Evolutionary conservation across 2,888 invertebrate genomes (phyloP).

Genomic region (Xestia xanthographa): DNA sequence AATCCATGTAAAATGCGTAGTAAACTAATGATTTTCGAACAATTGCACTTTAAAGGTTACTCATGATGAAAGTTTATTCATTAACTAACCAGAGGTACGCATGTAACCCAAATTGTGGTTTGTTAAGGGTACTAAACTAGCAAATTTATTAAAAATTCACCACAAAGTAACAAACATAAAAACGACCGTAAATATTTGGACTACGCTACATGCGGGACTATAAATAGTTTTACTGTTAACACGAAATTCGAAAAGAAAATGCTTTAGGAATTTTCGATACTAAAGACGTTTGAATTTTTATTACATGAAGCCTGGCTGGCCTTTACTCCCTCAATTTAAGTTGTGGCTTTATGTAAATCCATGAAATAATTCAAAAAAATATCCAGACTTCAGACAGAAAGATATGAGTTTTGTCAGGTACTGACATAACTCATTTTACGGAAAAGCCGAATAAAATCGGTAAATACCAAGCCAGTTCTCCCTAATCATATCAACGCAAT

Average conservation of each 20-base stretch:
- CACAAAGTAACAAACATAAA: not conserved
- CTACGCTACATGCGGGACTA: not conserved
- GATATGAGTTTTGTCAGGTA: not conserved
- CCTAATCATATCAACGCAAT: not conserved
- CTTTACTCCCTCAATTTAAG: no score
- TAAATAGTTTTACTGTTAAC: no score
- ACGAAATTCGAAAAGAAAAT: no score
- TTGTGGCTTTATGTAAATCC: no score
- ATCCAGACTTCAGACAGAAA: not conserved
- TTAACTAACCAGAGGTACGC: not conserved
- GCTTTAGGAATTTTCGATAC: no score
- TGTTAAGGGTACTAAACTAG: slow-evolving; percentile 2
- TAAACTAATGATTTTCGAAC: not conserved
- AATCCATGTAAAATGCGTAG: not conserved
- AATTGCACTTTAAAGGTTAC: not conserved
- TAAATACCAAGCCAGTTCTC: not conserved
- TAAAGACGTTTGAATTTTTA: no score
- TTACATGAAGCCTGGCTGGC: no score
- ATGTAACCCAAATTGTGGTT: slow-evolving; percentile 19
- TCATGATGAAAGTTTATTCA: not conserved
- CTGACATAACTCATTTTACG: not conserved
- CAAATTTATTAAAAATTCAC: slow-evolving; percentile 16
- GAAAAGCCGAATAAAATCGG: not conserved
- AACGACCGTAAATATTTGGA: slow-evolving; percentile 9
- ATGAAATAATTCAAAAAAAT: no score